Conservation (phyloP, 1,140 invertebrate genomes). For the Vanessa atalanta region DNA sequence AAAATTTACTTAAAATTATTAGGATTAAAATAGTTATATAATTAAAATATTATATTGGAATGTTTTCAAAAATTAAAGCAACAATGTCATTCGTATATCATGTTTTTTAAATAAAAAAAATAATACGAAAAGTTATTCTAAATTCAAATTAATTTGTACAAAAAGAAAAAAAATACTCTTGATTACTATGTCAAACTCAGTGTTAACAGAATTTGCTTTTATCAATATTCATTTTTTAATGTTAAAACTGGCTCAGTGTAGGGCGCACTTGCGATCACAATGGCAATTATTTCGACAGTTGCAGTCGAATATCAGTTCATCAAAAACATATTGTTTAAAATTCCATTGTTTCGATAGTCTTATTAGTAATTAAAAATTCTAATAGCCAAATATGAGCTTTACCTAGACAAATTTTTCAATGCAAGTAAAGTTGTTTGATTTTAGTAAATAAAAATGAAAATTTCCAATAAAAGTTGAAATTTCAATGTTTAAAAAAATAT, state of each 20-base stretch:
- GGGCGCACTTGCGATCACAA: too few species aligned
- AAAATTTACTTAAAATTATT: slow-evolving; percentile 57
- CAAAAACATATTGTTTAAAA: too few species aligned
- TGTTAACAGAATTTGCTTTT: too few species aligned
- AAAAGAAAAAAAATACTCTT: background rate
- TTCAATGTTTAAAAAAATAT: background rate
- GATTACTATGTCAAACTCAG: too few species aligned
- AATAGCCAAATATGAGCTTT: slow-evolving; percentile 1
- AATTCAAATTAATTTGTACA: slow-evolving; percentile 22
- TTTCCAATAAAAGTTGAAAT: background rate
- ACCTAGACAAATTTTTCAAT: too few species aligned
- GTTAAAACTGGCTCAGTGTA: too few species aligned
- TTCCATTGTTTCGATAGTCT: too few species aligned
- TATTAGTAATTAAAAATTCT: too few species aligned
- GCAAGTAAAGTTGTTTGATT: background rate
- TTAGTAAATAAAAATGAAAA: slow-evolving; percentile 4
- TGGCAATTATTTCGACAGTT: too few species aligned
- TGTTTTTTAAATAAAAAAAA: slow-evolving; percentile 7
- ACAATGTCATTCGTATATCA: slow-evolving; percentile 59
- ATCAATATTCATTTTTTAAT: too few species aligned
- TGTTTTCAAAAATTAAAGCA: slow-evolving; percentile 54
- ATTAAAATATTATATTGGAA: slow-evolving; percentile 49
- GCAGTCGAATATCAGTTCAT: too few species aligned
- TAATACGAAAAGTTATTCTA: slow-evolving; percentile 21
- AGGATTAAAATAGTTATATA: slow-evolving; percentile 54